phyloP scores from a whole-genome alignment of 2,888 invertebrate species.

The Globia sparganii region DNA sequence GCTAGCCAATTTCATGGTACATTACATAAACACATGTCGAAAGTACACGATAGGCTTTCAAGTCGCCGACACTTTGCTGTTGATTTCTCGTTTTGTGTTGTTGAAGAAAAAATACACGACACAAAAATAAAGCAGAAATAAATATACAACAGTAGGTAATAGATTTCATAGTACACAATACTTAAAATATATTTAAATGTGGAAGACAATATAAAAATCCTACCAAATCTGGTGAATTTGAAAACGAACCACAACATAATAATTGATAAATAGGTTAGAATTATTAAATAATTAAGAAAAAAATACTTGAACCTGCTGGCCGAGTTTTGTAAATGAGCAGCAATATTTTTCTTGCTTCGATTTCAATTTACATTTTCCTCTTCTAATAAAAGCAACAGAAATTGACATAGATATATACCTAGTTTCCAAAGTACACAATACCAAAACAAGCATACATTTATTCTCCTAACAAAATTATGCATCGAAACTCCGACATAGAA shows the following conservation, averaged over 20 bases:
- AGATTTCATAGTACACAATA: not conserved
- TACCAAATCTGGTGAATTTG: not conserved
- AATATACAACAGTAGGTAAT: not conserved
- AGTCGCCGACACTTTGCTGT: slow-evolving; percentile 49
- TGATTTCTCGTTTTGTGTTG: slow-evolving; percentile 51
- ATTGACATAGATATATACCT: rapidly evolving
- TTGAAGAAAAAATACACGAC: slow-evolving; percentile 13
- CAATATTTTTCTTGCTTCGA: not conserved
- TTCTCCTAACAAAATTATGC: slow-evolving; percentile 32
- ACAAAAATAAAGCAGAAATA: not conserved
- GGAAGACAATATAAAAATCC: not conserved
- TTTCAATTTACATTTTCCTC: not conserved
- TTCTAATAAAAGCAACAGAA: not conserved
- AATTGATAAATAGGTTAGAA: not conserved
- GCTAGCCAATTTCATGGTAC: slow-evolving; percentile 72
- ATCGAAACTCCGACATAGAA: slow-evolving; percentile 29
- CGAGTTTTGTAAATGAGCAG: not conserved
- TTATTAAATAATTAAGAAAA: not conserved
- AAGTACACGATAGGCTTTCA: slow-evolving; percentile 57
- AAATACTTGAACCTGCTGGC: not conserved
- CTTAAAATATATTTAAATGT: too few species aligned
- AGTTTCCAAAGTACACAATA: not conserved
- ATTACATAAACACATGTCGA: slow-evolving; percentile 69
- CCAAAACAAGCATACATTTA: not conserved
- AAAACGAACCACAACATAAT: not conserved